Conservation (phyloP, 2,888 invertebrate genomes). For the Pheosia tremula region DNA sequence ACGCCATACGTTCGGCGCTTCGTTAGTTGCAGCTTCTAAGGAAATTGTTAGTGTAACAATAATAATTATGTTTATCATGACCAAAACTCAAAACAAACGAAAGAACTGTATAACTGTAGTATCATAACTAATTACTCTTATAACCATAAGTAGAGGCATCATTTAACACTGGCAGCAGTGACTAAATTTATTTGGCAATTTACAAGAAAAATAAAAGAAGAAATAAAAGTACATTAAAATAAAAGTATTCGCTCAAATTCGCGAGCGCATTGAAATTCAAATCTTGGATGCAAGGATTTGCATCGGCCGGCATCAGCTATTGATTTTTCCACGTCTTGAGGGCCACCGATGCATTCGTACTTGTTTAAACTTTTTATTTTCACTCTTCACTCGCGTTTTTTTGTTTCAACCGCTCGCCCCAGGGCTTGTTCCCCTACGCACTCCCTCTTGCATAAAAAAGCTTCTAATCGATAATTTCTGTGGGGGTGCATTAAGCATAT, state of each 20-base stretch:
- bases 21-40: too few species aligned
- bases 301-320: conserved; percentile 79
- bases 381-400: conserved; percentile 82
- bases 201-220: background rate
- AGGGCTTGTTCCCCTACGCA: conserved; percentile 74
- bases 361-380: conserved; percentile 85
- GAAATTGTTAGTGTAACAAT: too few species aligned
- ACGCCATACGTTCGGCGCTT: too few species aligned
- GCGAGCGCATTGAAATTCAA: conserved; percentile 77
- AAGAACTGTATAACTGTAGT: too few species aligned
- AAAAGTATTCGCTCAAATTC: conserved; percentile 66
- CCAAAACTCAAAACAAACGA: too few species aligned
- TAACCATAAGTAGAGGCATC: too few species aligned
- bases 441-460: conserved; percentile 85
- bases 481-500: conserved; percentile 85
- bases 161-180: too few species aligned
- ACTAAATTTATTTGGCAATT: too few species aligned
- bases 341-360: conserved; percentile 75
- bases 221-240: conserved; percentile 58
- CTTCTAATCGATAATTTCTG: conserved; percentile 85
- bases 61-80: too few species aligned
- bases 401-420: conserved; percentile 83
- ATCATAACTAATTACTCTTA: too few species aligned
- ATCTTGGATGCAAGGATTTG: conserved; percentile 78
- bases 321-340: conserved; percentile 81